A percentile compares a stretch with the other conserved stretches of the same genome.
Evolutionary conservation across 2,113 vertebrate genomes (phyloP).

Genomic region (Caracal caracal): DNA sequence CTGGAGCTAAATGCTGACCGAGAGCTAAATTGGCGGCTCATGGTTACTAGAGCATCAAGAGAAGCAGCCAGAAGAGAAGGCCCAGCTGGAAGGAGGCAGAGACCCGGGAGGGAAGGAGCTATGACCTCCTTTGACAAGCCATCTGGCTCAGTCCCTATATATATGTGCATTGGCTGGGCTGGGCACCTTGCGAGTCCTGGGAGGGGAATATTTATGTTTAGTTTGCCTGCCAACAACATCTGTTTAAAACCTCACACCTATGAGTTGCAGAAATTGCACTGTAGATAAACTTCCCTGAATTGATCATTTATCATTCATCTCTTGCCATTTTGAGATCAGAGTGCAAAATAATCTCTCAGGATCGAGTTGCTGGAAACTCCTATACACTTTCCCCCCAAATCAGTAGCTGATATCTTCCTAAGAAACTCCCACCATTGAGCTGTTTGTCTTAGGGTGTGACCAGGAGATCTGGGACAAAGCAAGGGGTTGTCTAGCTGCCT

Average conservation of each 20-base stretch:
- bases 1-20: slow-evolving; percentile 63
- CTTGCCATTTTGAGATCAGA: background rate
- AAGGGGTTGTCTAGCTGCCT: background rate
- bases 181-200: slow-evolving; percentile 46
- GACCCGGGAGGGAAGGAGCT: background rate
- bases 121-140: slow-evolving; percentile 37
- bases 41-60: slow-evolving; percentile 56
- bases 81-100: slow-evolving; percentile 31
- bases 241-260: slow-evolving; percentile 69
- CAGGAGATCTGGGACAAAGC: slow-evolving; percentile 15
- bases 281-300: slow-evolving; percentile 68
- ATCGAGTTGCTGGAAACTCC: slow-evolving; percentile 43
- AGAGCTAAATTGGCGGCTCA: slow-evolving; percentile 67
- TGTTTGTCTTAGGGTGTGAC: slow-evolving; percentile 36
- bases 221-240: slow-evolving; percentile 55
- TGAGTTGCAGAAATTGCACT: slow-evolving; percentile 54
- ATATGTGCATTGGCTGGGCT: slow-evolving; percentile 59
- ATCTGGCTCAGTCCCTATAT: slow-evolving; percentile 63
- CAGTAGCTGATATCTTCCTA: slow-evolving; percentile 50
- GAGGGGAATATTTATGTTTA: slow-evolving; percentile 59
- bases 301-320: slow-evolving; percentile 75
- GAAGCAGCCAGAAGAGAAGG: slow-evolving; percentile 4
- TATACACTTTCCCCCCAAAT: slow-evolving; percentile 46
- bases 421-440: background rate
- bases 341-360: background rate